Evolutionary conservation across 2,888 invertebrate genomes (phyloP).

Genomic region (Drosophila kanekoi): DNA sequence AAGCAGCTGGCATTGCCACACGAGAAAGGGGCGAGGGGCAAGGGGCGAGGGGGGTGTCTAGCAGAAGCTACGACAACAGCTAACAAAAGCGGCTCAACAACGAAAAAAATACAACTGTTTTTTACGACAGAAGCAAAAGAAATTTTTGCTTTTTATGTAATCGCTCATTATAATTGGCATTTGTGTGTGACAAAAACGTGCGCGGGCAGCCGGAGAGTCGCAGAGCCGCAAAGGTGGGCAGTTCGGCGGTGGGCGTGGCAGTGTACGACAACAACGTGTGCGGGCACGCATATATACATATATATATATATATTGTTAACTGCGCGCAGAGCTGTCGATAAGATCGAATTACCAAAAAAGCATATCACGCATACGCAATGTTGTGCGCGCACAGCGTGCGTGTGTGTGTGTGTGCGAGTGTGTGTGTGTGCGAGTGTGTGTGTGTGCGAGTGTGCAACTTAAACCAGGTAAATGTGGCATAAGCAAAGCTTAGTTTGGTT

Average conservation of each 20-base stretch:
- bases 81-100: slow-evolving; percentile 58
- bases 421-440: background rate
- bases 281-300: slow-evolving; percentile 27
- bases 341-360: slow-evolving; percentile 54
- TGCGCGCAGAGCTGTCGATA: slow-evolving; percentile 48
- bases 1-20: background rate
- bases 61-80: slow-evolving; percentile 32
- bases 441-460: slow-evolving; percentile 5
- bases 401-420: background rate
- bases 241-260: background rate
- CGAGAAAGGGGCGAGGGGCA: background rate
- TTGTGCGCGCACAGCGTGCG: slow-evolving; percentile 20
- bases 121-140: slow-evolving; percentile 64
- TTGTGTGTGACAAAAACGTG: slow-evolving; percentile 69
- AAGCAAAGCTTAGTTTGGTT: background rate
- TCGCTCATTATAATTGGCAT: slow-evolving; percentile 77
- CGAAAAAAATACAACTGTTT: slow-evolving; percentile 48
- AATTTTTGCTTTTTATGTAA: slow-evolving; percentile 69
- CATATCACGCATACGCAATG: slow-evolving; percentile 69
- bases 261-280: slow-evolving; percentile 40
- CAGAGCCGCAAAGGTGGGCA: background rate
- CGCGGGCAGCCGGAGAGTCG: background rate
- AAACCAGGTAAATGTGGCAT: background rate
- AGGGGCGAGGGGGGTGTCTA: background rate
- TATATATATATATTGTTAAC: slow-evolving; percentile 14